phyloP scores from a whole-genome alignment of 2,113 vertebrate genomes.

The Hoplias malabaricus region DNA sequence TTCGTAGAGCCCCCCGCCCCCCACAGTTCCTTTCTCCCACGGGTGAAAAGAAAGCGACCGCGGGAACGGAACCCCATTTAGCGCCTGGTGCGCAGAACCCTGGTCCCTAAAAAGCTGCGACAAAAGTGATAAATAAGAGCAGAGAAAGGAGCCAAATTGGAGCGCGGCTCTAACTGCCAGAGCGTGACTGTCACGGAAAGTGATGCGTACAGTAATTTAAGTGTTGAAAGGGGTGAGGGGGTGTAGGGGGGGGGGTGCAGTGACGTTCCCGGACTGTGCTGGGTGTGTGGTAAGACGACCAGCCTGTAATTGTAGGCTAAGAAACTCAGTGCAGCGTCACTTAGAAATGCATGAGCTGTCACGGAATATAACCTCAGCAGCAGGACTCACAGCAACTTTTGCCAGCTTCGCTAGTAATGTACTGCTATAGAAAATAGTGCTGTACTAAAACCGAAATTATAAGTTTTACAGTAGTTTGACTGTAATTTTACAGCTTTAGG shows the following conservation, averaged over 20 bases:
- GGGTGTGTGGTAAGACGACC: background rate
- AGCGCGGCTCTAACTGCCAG: background rate
- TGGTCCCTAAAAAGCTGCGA: background rate
- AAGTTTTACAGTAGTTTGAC: no score
- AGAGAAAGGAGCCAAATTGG: background rate
- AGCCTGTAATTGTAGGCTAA: conserved; percentile 19
- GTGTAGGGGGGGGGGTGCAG: background rate
- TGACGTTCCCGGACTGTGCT: background rate
- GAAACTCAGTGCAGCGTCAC: background rate
- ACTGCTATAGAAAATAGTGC: no score
- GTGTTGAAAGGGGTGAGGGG: no score
- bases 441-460: no score
- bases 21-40: background rate
- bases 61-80: background rate
- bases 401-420: no score
- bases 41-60: background rate
- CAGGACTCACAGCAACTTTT: no score
- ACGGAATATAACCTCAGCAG: background rate
- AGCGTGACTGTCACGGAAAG: conserved; percentile 9
- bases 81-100: background rate
- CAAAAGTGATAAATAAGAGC: background rate
- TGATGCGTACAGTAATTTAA: background rate
- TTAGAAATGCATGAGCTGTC: conserved; percentile 21
- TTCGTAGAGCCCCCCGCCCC: no score
- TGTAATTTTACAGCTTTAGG: no score